Evolutionary conservation across 2,113 vertebrate genomes (phyloP).

Genomic region (Nicator chloris): DNA sequence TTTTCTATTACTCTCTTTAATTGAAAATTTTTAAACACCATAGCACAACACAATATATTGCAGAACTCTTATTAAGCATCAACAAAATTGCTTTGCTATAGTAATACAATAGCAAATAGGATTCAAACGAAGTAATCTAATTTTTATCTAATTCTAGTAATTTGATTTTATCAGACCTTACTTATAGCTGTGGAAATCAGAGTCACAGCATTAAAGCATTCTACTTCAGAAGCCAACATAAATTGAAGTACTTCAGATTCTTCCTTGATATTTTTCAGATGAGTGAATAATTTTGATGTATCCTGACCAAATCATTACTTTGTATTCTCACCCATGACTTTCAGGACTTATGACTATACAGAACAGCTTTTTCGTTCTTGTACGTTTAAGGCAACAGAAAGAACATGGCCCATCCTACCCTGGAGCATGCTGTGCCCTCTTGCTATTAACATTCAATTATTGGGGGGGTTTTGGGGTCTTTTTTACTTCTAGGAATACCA

Average conservation of each 20-base stretch:
- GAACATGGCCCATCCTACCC: neutral
- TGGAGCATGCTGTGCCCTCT: neutral
- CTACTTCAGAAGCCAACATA: neutral
- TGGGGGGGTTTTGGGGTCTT: too few relatives aligned
- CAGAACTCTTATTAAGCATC: neutral
- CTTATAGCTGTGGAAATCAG: neutral
- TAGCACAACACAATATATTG: neutral
- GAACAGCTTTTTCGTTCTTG: neutral
- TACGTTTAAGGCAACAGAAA: neutral
- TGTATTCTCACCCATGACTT: neutral
- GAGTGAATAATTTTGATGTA: neutral
- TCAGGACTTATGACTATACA: neutral
- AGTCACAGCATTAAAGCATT: neutral
- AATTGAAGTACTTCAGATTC: neutral
- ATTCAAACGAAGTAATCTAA: conserved; percentile 1
- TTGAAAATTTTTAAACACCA: neutral
- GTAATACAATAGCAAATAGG: neutral
- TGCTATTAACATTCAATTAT: neutral
- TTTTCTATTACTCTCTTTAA: neutral
- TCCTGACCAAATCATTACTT: neutral
- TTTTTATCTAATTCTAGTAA: conserved; percentile 31
- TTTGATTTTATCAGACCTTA: conserved; percentile 15
- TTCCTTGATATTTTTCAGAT: neutral
- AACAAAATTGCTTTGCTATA: neutral
- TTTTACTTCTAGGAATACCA: neutral